Base-by-base conservation (phyloP, 2,113 vertebrate genomes). In the Motacilla alba region DNA sequence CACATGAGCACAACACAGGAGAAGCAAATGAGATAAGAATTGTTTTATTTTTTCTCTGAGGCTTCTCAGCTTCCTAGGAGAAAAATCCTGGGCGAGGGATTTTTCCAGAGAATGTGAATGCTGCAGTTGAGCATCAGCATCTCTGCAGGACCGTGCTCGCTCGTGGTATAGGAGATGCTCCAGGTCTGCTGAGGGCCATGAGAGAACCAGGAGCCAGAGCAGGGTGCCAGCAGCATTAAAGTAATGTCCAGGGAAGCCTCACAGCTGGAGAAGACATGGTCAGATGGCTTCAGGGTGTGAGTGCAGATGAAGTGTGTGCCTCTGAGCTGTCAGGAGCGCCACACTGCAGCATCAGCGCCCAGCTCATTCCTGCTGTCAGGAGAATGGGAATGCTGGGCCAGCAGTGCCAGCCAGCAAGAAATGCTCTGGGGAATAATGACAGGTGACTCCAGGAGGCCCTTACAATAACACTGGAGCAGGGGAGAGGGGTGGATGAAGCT, bases 151-250 rank as follows among this genome's bases (percentile, higher is more conserved):
- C 44, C 3, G 2, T 3, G 3, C 43, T 30, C 7, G 1, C 37
- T 37, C 2, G 0, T 11, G 52, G 14, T 18, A 14, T 10, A 3
- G 0, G 68, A 46, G 85, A 15, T 15, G 27, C 55, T 88, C 37
- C 26, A 8, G 31, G 4, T 47, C 30, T 70, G 7, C 18, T 2
- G 5, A 83, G 43, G 10, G 21, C 28, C 7, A 0, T 14, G 13
- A 47, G 47, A 33, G 55, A 75, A 17, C 1, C 41, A 27, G 44
- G 47, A 75, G 47, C 39, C 35, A 6, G 6, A 2, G 67, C 55
- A 90, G 28, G 31, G n/a, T 30, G 53, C 31, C 66, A 81, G 62
- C 19, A 53, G 37, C 3, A 1, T 27, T 35, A 35, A 24, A 11
- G 2, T 9, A 44, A 47, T 0, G 0, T 5, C 17, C 81, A 83